Base-by-base conservation (phyloP, 2,888 invertebrate species). In the Pyrochroa serraticornis region DNA sequence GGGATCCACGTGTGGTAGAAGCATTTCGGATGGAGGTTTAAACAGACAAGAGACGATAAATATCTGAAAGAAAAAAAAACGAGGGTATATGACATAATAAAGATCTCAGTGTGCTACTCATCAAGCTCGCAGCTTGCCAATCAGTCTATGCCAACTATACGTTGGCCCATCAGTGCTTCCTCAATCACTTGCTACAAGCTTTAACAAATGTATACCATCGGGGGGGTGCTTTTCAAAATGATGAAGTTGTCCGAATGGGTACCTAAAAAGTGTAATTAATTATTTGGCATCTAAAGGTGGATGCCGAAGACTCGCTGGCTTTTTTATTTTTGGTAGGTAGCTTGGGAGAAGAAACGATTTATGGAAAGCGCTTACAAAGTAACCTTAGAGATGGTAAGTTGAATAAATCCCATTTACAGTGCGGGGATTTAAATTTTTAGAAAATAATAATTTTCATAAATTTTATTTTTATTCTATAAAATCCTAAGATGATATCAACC, bases 71-170 rank as follows among this genome's bases (percentile, higher is more conserved):
- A 49, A 57, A 49, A 66, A 49, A 65, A 42, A 47, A 36, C 48
- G 56, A 59, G 36, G 35, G 22, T 44, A 56, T 51, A 45, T 22
- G 38, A 36, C 38, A 72, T 76, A 77, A 78, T 78, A 75, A 77
- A 78, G 78, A 76, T 77, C 77, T 77, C 76, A 74, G 74, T 75
- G 69, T 74, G 75, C 61, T 64, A 63, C 70, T 71, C 76, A 76
- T 77, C 76, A 75, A 69, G 71, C 70, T 72, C 77, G 69, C 78
- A 77, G 77, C 78, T 76, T 78, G 77, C 77, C 76, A 76, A 78
- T 78, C 77, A 77, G 71, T 77, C 75, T 68, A 71, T 67, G 74
- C 72, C 74, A 72, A 67, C 65, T 68, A 58, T 67, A 22, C 22
- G 65, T 68, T 64, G 62, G 66, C 67, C 70, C 66, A 70, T 72